These are phyloP conservation scores for Bellardia pandia DNA, from an alignment of 2,888 invertebrate genomes.

Conservation along the genomic window DNA sequence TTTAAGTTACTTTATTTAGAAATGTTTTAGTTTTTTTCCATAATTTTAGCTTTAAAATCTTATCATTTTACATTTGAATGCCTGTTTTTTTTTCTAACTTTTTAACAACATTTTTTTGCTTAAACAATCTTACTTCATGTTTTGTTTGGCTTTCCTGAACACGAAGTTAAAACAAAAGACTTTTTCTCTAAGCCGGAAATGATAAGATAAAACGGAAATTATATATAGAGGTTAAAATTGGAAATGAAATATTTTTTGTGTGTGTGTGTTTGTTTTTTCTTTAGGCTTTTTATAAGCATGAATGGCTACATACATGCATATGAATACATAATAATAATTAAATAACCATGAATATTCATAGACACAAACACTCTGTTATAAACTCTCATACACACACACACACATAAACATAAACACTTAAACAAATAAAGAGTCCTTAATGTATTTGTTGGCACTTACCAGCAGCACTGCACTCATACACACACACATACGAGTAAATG, in stretches of 20 bases:
- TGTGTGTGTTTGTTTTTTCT: background rate
- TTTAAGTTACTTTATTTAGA: no score
- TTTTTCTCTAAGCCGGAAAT: conserved; percentile 51
- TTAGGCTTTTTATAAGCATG: conserved; percentile 22
- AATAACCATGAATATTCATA: conserved; percentile 66
- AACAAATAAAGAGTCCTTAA: background rate
- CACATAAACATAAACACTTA: conserved; percentile 49
- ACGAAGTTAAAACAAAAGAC: conserved; percentile 53
- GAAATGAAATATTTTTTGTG: conserved; percentile 25
- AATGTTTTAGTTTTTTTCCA: background rate
- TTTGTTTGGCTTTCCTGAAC: conserved; percentile 17
- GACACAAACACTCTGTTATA: conserved; percentile 3
- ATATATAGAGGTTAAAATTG: conserved; percentile 58
- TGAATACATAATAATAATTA: conserved; percentile 63
- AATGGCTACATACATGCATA: conserved; percentile 9
- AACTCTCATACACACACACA: conserved; percentile 8
- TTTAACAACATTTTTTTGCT: background rate
- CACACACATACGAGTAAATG: background rate
- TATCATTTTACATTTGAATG: background rate
- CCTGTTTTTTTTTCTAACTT: background rate
- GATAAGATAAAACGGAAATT: conserved; percentile 70
- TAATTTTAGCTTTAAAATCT: background rate
- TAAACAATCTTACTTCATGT: background rate
- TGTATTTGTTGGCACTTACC: conserved; percentile 16
- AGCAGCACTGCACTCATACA: background rate